Percentiles rank a stretch among this genome's conserved stretches.
Conservation (phyloP, 1,140 invertebrate genomes). For the Eupristina koningsbergeri region DNA sequence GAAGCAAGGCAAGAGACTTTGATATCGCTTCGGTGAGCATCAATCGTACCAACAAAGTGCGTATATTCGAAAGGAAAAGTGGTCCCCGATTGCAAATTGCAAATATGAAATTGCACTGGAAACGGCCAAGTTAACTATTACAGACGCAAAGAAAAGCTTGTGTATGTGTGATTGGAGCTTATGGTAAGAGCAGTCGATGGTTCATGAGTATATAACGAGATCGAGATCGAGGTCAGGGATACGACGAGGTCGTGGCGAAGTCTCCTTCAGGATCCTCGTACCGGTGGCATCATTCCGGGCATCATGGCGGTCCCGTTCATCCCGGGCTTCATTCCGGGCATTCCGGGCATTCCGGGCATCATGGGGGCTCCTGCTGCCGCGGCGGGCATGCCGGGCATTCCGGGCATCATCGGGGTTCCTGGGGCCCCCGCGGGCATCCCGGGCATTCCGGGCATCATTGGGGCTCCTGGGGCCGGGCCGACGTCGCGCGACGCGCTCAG, state of each 20-base stretch:
- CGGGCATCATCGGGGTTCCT: conserved; percentile 51
- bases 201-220: background rate
- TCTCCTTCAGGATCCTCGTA: conserved; percentile 67
- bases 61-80: background rate
- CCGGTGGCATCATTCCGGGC: conserved; percentile 71
- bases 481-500: conserved; percentile 79
- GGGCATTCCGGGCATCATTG: conserved; percentile 64
- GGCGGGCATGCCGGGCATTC: background rate
- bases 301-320: conserved; percentile 66
- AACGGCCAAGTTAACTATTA: background rate
- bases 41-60: background rate
- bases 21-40: background rate
- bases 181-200: background rate
- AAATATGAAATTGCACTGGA: too few relatives aligned
- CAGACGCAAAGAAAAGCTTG: conserved; percentile 40
- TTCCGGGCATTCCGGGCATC: background rate
- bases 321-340: conserved; percentile 13
- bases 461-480: conserved; percentile 72
- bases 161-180: background rate
- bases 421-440: conserved; percentile 69
- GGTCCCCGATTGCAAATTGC: background rate
- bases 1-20: background rate
- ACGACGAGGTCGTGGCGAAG: background rate
- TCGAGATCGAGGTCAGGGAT: background rate
- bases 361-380: conserved; percentile 53